Evolutionary conservation across 1,140 invertebrate genomes (phyloP), one percentile per base, ranked within the genome.

Genomic region (Pomacea maculata): DNA sequence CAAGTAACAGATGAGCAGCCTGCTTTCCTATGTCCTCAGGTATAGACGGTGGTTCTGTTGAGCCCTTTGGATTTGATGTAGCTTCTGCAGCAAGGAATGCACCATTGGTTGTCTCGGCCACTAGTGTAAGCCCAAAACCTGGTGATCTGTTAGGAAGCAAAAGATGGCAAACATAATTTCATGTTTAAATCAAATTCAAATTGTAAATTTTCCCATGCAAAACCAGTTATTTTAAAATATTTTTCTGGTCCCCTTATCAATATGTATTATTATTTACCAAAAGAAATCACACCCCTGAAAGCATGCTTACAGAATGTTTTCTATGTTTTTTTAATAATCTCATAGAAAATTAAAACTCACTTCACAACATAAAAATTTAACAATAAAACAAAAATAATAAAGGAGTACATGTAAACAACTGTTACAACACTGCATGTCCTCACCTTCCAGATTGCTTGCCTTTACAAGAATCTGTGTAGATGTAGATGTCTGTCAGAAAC

Each of bases 401-500:
- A 82, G 21, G 9, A 45, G 3, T 72, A 8, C n/a, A 5, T 34
- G 17, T 19, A 15, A 29, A 52, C 29, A 68, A 78, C 15, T 45
- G 72, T n/a, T 64, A 17, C 63, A 54, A 61, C 61, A 45, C 67
- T 45, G 17, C 25, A 11, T 54, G 45, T 45, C 87, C 91, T 88
- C 95, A 97, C 93, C 96, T 96, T 82, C 98, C 97, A 72, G 96
- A 95, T 83, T 94, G 93, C 79, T 94, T 93, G 52, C 97, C 97
- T 90, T 95, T 95, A 87, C 95, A 94, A 90, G 97, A 96, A 93
- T 99, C 98, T 25, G 96, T 96, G 87, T 96, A 95, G 83, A 99
- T 97, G 88, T 98, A 99, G 78, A 99, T 95, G 92, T 99, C 98
- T 15, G 97, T 96, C 57, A 99, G 88, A 90, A 96, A 99, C 72